phyloP scores from a whole-genome alignment of 2,113 vertebrate species.

The Ameiurus melas region DNA sequence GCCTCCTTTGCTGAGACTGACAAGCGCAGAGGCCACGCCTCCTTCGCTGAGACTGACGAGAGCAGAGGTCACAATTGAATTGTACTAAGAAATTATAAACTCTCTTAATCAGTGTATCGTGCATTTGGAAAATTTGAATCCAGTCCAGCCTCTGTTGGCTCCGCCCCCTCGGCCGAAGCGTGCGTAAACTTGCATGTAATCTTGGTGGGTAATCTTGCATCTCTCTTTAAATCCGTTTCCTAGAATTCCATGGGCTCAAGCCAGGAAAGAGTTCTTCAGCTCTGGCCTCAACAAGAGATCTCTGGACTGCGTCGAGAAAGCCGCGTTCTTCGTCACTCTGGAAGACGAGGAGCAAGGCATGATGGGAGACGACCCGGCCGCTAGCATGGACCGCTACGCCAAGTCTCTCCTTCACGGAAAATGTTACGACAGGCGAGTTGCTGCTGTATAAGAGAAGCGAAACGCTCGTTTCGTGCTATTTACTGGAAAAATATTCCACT shows the following conservation, averaged over 20 bases:
- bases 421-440: slow-evolving; percentile 82
- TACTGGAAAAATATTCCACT: neutral
- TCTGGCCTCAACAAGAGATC: slow-evolving; percentile 73
- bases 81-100: neutral
- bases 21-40: neutral
- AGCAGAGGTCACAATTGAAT: neutral
- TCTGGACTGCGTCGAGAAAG: slow-evolving; percentile 81
- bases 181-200: too few relatives aligned
- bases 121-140: neutral
- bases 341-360: slow-evolving; percentile 80
- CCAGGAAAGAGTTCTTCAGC: slow-evolving; percentile 75
- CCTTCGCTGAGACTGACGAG: neutral
- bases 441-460: neutral
- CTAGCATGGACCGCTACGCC: slow-evolving; percentile 79
- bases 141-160: neutral
- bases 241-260: slow-evolving; percentile 83
- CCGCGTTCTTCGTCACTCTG: slow-evolving; percentile 84
- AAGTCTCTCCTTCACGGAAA: slow-evolving; percentile 83
- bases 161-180: neutral
- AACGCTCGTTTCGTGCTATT: neutral
- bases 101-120: neutral
- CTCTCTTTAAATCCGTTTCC: slow-evolving; percentile 19
- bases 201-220: neutral
- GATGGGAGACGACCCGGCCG: slow-evolving; percentile 72
- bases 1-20: neutral